phyloP scores from a whole-genome alignment of 2,888 invertebrate genomes.

The Meteorus colon region DNA sequence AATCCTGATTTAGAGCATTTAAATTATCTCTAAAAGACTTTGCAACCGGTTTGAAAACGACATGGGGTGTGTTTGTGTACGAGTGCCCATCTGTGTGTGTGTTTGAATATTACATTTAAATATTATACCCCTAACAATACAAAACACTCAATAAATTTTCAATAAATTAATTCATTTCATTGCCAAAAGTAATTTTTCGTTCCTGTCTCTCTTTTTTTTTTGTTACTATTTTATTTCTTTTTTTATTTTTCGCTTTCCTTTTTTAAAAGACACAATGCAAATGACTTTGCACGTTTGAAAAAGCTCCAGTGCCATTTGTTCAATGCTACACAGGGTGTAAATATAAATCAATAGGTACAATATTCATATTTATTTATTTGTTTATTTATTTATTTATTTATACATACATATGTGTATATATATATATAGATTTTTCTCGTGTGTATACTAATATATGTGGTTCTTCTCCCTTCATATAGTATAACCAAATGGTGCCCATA shows the following conservation, averaged over 20 bases:
- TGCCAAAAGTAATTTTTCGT: not conserved
- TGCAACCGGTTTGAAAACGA: slow-evolving; percentile 56
- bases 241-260: not conserved
- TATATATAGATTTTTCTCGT: not conserved
- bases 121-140: slow-evolving; percentile 14
- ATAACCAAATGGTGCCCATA: slow-evolving; percentile 61
- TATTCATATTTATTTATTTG: slow-evolving; percentile 51
- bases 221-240: not conserved
- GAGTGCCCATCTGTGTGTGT: not conserved
- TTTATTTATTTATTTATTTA: not conserved
- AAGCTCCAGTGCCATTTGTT: slow-evolving; percentile 11
- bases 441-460: not conserved
- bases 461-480: slow-evolving; percentile 51
- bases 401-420: not conserved
- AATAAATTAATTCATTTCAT: slow-evolving; percentile 25
- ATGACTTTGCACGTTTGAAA: slow-evolving; percentile 11
- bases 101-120: not conserved
- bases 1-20: slow-evolving; percentile 69
- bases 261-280: not conserved
- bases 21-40: slow-evolving; percentile 69
- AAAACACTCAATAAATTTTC: slow-evolving; percentile 31
- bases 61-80: slow-evolving; percentile 10
- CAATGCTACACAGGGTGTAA: slow-evolving; percentile 55
- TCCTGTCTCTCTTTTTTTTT: not conserved
- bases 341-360: slow-evolving; percentile 69